phyloP scores from a whole-genome alignment of 2,888 invertebrate genomes.

The Atethmia centrago region DNA sequence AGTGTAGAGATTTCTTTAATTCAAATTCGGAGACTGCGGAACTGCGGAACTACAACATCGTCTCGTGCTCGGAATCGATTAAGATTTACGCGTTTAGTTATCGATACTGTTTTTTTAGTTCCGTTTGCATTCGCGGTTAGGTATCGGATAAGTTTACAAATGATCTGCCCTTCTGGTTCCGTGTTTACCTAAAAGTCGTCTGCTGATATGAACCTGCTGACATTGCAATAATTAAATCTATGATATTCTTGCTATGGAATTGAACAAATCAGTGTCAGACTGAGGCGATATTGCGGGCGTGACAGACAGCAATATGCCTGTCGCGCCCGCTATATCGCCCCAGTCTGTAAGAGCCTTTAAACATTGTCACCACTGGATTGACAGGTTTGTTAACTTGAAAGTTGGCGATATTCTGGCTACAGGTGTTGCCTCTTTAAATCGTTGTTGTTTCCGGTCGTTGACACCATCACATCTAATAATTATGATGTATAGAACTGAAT shows the following conservation, averaged over 20 bases:
- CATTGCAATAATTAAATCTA: background rate
- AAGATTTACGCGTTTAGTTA: slow-evolving; percentile 4
- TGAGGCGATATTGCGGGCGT: too few relatives aligned
- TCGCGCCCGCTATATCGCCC: too few relatives aligned
- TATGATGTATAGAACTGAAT: too few relatives aligned
- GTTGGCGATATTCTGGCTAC: slow-evolving; percentile 9
- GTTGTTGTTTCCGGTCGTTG: slow-evolving; percentile 12
- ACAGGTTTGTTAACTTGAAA: slow-evolving; percentile 17
- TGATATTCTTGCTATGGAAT: background rate
- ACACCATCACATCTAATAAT: slow-evolving; percentile 11
- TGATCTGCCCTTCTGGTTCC: slow-evolving; percentile 11
- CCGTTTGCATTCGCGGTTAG: slow-evolving; percentile 17
- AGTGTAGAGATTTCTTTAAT: slow-evolving; percentile 16
- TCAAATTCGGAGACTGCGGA: slow-evolving; percentile 16
- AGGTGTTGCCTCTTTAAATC: slow-evolving; percentile 5
- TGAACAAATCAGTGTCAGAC: background rate
- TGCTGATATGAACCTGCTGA: background rate
- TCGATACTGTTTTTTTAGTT: slow-evolving; percentile 27
- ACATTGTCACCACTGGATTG: background rate
- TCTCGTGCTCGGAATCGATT: slow-evolving; percentile 42
- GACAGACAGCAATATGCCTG: too few relatives aligned
- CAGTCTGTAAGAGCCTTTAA: too few relatives aligned
- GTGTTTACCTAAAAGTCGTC: slow-evolving; percentile 12
- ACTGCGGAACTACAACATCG: slow-evolving; percentile 24
- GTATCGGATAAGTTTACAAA: slow-evolving; percentile 28